Conservation (phyloP, 2,113 vertebrate genomes). For the Anthoscopus minutus region DNA sequence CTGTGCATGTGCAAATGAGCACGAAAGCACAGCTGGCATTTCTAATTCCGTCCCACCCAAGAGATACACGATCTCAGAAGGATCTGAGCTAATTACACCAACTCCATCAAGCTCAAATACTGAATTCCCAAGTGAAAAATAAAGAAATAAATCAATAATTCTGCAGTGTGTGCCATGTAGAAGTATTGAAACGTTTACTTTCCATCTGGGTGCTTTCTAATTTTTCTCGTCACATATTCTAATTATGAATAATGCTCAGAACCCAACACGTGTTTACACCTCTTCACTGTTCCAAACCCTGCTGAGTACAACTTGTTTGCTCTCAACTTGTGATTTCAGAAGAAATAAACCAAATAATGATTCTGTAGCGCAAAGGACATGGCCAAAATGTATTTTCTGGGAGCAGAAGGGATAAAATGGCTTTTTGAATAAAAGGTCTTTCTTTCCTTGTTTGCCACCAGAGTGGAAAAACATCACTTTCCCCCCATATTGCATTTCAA, state of each 20-base stretch:
- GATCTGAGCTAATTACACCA: background rate
- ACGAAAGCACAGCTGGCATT: conserved; percentile 11
- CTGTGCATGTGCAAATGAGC: conserved; percentile 7
- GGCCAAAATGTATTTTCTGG: background rate
- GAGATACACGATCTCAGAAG: background rate
- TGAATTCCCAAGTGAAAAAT: background rate
- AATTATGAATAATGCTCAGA: conserved; percentile 14
- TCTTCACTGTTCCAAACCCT: background rate
- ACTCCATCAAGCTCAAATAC: conserved; percentile 23
- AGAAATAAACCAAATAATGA: background rate
- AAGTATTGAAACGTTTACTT: background rate
- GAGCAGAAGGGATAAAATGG: background rate
- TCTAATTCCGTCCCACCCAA: background rate
- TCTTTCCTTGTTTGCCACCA: background rate
- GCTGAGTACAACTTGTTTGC: background rate
- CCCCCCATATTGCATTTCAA: background rate
- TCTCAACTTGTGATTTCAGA: background rate
- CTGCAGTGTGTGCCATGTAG: background rate
- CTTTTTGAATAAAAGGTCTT: background rate
- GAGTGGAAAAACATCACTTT: background rate
- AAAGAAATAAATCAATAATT: background rate
- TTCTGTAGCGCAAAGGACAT: background rate
- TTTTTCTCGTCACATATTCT: background rate
- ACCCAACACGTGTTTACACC: background rate
- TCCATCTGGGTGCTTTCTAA: background rate